Percentiles rank a stretch among this genome's conserved stretches.
Evolutionary conservation across 2,797 vertebrate species (phyloP).

Genomic region (Paedocypris micromegethes): DNA sequence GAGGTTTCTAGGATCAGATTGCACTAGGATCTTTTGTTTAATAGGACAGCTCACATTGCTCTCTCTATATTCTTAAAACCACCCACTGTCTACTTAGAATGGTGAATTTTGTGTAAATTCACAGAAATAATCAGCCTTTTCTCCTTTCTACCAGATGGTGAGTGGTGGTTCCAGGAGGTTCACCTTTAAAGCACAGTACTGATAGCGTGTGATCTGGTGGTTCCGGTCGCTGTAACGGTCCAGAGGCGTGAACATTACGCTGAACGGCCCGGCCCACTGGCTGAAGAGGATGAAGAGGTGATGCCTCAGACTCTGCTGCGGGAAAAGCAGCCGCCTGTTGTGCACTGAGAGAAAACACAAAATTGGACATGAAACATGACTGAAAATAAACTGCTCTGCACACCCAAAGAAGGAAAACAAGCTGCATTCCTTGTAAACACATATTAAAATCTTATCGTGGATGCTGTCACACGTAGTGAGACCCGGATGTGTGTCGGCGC

Average conservation of each 20-base stretch:
- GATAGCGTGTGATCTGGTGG: conserved; percentile 97
- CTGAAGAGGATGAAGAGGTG: conserved; percentile 98
- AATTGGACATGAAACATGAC: not conserved
- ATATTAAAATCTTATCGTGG: too few relatives aligned
- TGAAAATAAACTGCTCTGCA: not conserved
- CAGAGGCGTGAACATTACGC: conserved; percentile 97
- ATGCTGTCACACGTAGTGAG: too few relatives aligned
- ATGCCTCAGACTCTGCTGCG: conserved; percentile 94
- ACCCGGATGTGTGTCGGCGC: too few relatives aligned
- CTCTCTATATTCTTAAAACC: too few relatives aligned
- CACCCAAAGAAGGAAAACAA: too few relatives aligned
- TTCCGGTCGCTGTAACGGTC: conserved; percentile 98
- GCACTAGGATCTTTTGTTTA: not conserved
- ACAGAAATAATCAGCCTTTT: too few relatives aligned
- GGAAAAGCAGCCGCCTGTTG: conserved; percentile 95
- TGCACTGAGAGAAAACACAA: conserved; percentile 72
- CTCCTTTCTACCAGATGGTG: not conserved
- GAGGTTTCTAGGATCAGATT: not conserved
- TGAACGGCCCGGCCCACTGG: conserved; percentile 98
- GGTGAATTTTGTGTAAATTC: too few relatives aligned
- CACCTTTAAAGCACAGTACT: conserved; percentile 97
- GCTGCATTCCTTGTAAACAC: too few relatives aligned
- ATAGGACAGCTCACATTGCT: too few relatives aligned
- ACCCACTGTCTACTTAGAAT: too few relatives aligned
- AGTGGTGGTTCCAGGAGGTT: not conserved